Conservation (phyloP, 2,888 invertebrate species). For the Dermolepida albohirtum region DNA sequence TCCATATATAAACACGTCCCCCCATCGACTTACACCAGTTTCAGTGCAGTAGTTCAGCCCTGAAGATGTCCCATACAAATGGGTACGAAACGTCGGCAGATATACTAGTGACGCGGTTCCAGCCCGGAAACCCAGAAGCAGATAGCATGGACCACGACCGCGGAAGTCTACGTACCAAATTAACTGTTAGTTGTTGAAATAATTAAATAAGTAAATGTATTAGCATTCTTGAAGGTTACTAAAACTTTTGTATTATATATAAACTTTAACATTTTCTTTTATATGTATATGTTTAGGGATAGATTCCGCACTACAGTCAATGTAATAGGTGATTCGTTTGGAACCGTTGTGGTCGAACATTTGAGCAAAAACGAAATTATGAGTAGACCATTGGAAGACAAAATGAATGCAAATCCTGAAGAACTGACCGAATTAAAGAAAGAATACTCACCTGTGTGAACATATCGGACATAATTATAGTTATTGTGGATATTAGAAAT, state of each 20-base stretch:
- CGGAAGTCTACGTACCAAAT: no score
- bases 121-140: no score
- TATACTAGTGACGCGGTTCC: no score
- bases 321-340: conserved; percentile 95
- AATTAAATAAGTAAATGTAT: neutral
- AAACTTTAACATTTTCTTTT: conserved; percentile 11
- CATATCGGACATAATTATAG: no score
- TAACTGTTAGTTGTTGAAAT: no score
- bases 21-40: no score
- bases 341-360: conserved; percentile 91
- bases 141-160: no score
- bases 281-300: conserved; percentile 69
- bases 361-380: conserved; percentile 81
- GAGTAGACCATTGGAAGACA: conserved; percentile 56
- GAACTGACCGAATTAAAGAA: conserved; percentile 73
- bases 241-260: conserved; percentile 14
- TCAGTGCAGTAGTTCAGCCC: no score
- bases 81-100: no score
- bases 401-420: conserved; percentile 70
- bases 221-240: neutral
- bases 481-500: no score
- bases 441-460: conserved; percentile 38
- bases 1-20: no score
- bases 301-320: conserved; percentile 92
- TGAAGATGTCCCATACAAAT: no score